Evolutionary conservation across 1,140 invertebrate genomes (phyloP).

Genomic region (Apolygus lucorum): DNA sequence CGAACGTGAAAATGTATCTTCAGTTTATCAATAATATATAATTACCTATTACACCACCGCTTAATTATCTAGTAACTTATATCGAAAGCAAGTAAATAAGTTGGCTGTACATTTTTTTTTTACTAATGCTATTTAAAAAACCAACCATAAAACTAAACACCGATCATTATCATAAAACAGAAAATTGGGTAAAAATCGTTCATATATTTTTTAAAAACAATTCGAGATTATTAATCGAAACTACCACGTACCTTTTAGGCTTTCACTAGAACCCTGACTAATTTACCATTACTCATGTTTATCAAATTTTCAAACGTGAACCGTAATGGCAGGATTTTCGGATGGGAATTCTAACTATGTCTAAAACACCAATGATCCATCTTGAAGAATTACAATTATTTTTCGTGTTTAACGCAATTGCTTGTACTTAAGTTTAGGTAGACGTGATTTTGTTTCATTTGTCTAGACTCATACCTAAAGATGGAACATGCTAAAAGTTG

Average conservation of each 20-base stretch:
- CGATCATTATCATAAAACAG: background rate
- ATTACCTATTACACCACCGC: constrained; percentile 12
- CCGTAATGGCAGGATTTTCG: constrained; percentile 23
- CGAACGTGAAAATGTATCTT: background rate
- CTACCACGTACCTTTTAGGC: constrained; percentile 28
- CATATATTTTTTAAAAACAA: constrained; percentile 13
- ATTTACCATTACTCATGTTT: constrained; percentile 18
- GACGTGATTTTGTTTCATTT: background rate
- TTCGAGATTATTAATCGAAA: constrained; percentile 19
- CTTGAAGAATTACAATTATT: background rate
- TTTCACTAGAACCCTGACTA: constrained; percentile 30
- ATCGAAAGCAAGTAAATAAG: constrained; percentile 5
- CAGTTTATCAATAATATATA: constrained; percentile 1
- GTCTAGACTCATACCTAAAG: background rate
- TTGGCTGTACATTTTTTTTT: constrained; percentile 13
- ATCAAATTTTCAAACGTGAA: constrained; percentile 11
- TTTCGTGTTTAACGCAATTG: constrained; percentile 10
- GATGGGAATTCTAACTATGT: constrained; percentile 17
- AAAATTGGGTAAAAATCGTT: constrained; percentile 1
- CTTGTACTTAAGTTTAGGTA: constrained; percentile 1
- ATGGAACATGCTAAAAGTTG: constrained; percentile 19
- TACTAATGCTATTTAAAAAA: background rate
- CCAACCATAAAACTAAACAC: constrained; percentile 13
- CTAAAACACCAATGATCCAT: constrained; percentile 7
- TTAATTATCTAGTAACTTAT: constrained; percentile 9